These are phyloP conservation scores for Yasuhikotakia modesta DNA, from an alignment of 2,797 vertebrate genomes.

Conservation along the genomic window DNA sequence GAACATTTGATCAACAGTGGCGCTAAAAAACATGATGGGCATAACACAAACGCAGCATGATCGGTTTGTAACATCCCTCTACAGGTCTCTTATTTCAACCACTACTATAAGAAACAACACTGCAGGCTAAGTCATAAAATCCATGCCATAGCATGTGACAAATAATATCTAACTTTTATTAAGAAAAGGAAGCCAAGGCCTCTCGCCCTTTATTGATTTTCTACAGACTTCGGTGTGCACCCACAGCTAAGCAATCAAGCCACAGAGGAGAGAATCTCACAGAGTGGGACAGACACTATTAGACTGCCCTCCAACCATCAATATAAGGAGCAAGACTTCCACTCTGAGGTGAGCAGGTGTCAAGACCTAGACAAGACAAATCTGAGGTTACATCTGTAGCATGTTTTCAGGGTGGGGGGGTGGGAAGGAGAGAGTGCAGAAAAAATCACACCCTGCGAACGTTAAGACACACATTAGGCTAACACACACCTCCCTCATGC, in stretches of 20 bases:
- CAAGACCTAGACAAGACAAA: slow-evolving; percentile 73
- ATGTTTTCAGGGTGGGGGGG: slow-evolving; percentile 50
- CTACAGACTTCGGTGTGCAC: slow-evolving; percentile 88
- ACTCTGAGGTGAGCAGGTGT: slow-evolving; percentile 68
- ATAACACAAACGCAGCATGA: slow-evolving; percentile 86
- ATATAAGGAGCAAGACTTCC: slow-evolving; percentile 69
- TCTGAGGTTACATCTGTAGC: slow-evolving; percentile 68
- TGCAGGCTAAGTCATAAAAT: slow-evolving; percentile 91
- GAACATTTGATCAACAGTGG: slow-evolving; percentile 47
- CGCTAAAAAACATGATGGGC: slow-evolving; percentile 74
- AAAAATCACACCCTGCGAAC: slow-evolving; percentile 11
- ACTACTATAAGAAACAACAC: slow-evolving; percentile 86
- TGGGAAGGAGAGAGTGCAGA: not conserved
- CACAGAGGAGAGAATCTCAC: slow-evolving; percentile 73
- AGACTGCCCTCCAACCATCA: slow-evolving; percentile 77
- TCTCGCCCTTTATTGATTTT: slow-evolving; percentile 89
- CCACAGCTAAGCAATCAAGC: slow-evolving; percentile 86
- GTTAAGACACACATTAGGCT: slow-evolving; percentile 11
- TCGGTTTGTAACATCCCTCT: slow-evolving; percentile 81
- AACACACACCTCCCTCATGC: not conserved
- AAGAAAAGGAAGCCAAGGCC: slow-evolving; percentile 90
- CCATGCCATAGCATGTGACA: slow-evolving; percentile 87
- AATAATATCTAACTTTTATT: slow-evolving; percentile 94
- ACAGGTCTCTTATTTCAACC: slow-evolving; percentile 82
- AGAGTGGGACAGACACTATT: slow-evolving; percentile 82